phyloP scores from a whole-genome alignment of 2,113 vertebrate genomes.

The Sylvietta virens region DNA sequence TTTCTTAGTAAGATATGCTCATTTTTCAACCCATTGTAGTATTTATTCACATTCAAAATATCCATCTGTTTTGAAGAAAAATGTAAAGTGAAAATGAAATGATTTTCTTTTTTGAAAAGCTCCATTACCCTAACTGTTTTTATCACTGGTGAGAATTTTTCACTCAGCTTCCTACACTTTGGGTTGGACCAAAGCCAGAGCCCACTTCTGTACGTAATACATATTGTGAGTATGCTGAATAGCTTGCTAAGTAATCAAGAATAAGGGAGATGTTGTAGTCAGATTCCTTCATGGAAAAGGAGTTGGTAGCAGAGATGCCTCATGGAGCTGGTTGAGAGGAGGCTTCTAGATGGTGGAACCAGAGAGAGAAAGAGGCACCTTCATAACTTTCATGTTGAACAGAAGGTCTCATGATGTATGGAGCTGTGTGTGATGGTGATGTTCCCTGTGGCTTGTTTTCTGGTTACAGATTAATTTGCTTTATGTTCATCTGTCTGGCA shows the following conservation, averaged over 20 bases:
- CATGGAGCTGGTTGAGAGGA: neutral
- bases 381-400: neutral
- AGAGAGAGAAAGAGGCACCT: constrained; percentile 13
- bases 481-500: constrained; percentile 62
- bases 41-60: constrained; percentile 14
- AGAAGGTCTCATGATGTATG: constrained; percentile 40
- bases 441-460: constrained; percentile 50
- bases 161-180: constrained; percentile 30
- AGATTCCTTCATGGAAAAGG: neutral
- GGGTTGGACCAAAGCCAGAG: neutral
- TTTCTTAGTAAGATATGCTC: neutral
- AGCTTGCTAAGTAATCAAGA: neutral
- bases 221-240: neutral
- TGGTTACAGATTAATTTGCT: constrained; percentile 56
- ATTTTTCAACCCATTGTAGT: neutral
- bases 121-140: constrained; percentile 46
- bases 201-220: neutral
- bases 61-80: constrained; percentile 45
- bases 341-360: neutral
- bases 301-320: neutral
- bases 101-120: constrained; percentile 43
- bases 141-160: constrained; percentile 45
- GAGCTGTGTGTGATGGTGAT: neutral
- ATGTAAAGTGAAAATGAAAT: constrained; percentile 19
- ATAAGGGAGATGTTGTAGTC: neutral